Conservation (phyloP, 2,888 invertebrate species). For the Aporophyla nigra region DNA sequence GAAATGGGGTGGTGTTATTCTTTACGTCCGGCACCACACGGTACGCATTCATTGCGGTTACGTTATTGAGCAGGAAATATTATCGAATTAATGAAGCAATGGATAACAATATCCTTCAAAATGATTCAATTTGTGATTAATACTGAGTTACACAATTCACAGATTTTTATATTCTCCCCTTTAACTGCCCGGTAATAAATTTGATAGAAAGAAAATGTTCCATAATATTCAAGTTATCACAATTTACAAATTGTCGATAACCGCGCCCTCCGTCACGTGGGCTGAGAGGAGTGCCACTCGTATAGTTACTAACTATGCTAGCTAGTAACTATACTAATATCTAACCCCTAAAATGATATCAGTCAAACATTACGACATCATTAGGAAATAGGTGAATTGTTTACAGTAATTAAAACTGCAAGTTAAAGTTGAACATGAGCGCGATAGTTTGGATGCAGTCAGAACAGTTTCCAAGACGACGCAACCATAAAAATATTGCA, state of each 20-base stretch:
- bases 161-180: too few species aligned
- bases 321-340: background rate
- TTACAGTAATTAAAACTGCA: background rate
- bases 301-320: background rate
- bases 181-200: too few species aligned
- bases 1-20: too few species aligned
- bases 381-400: background rate
- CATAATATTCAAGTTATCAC: background rate
- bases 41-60: too few species aligned
- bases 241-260: background rate
- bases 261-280: background rate
- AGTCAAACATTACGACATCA: background rate
- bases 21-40: too few species aligned
- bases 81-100: too few species aligned
- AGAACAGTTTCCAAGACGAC: slow-evolving; percentile 23
- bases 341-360: background rate
- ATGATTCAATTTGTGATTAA: too few species aligned
- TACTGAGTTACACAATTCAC: too few species aligned
- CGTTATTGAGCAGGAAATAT: too few species aligned
- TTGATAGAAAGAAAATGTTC: background rate
- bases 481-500: slow-evolving; percentile 6
- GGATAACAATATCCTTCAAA: too few species aligned
- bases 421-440: slow-evolving; percentile 9
- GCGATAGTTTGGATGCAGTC: slow-evolving; percentile 1
- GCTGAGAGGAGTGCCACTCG: slow-evolving; percentile 7